Base-by-base conservation (phyloP, 2,888 invertebrate species). In the Cynaeus angustus region DNA sequence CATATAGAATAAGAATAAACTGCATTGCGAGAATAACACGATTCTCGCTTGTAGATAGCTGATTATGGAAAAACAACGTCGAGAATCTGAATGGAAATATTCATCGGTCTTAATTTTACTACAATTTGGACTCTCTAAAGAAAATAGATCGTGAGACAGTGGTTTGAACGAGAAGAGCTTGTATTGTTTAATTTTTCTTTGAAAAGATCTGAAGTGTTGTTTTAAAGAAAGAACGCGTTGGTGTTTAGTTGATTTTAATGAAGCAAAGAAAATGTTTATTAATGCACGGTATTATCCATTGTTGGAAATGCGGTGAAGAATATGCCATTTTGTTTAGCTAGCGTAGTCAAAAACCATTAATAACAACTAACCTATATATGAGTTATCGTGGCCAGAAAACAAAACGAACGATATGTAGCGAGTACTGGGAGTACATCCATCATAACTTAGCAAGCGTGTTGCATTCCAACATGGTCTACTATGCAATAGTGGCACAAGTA, bases 351-450 rank as follows among this genome's bases (percentile, higher is more conserved):
- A 70, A 64, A 53, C 62, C 71, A 73, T 73, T 73, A 71, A 73
- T 71, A 73, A 71, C 59, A 68, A 67, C 65, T 66, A 71, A 73
- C 69, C 71, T 59, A 69, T 71, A 71, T 62, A 37, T 65, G 61
- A 71, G 66, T 71, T 71, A 71, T 71, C 65, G 65, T 43, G 66
- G 61, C 45, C 43, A 68, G 69, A 59, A 71, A 73, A 73, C 66
- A 71, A 71, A 71, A 71, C 71, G 65, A 71, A 69, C 69, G 71
- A 69, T 73, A 71, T 73, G 67, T 71, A 71, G 69, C 68, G 30
- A 69, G 69, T 71, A 68, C 55, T 50, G 66, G 46, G 65, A 59
- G 55, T 66, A 56, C 53, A 71, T 71, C 67, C 55, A 71, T 71
- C 71, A 71, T 64, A 62, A 70, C 55, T 70, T 61, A 48, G 62